Percentiles rank a stretch among this genome's conserved stretches.
These are phyloP conservation scores for Puma concolor DNA, from an alignment of 2,113 vertebrate species.

Conservation along the genomic window DNA sequence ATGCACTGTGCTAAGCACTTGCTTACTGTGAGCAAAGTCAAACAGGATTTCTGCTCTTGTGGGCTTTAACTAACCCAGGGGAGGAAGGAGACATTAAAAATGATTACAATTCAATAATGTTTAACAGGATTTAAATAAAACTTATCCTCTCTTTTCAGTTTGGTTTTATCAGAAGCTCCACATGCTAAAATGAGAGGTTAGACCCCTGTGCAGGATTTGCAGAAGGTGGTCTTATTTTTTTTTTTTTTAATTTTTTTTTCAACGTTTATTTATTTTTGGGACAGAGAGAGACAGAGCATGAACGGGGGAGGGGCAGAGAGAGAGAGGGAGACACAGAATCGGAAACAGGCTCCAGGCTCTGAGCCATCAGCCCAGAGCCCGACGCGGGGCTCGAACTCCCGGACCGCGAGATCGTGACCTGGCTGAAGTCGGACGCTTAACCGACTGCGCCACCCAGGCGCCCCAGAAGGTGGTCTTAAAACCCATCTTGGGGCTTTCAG, in stretches of 20 bases:
- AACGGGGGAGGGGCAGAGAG: too few relatives aligned
- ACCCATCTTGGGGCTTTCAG: background rate
- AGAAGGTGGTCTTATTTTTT: background rate
- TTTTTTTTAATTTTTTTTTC: too few relatives aligned
- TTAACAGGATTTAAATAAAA: background rate
- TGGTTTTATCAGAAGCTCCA: background rate
- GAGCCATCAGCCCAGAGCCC: too few relatives aligned
- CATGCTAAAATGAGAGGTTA: background rate
- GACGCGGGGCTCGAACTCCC: too few relatives aligned
- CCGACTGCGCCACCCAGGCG: too few relatives aligned
- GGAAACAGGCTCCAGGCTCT: too few relatives aligned
- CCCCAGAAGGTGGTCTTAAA: background rate
- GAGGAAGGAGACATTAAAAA: background rate
- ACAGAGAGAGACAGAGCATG: too few relatives aligned
- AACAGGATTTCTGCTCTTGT: background rate
- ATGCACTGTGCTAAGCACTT: background rate
- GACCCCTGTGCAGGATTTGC: background rate
- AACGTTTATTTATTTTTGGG: too few relatives aligned
- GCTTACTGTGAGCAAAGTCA: background rate
- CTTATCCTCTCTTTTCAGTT: background rate
- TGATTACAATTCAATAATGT: background rate
- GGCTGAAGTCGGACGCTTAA: too few relatives aligned
- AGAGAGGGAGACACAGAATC: too few relatives aligned
- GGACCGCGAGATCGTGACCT: too few relatives aligned
- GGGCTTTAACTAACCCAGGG: background rate